phyloP scores from a whole-genome alignment of 1,140 invertebrate species.

The Rhopalosiphum maidis region DNA sequence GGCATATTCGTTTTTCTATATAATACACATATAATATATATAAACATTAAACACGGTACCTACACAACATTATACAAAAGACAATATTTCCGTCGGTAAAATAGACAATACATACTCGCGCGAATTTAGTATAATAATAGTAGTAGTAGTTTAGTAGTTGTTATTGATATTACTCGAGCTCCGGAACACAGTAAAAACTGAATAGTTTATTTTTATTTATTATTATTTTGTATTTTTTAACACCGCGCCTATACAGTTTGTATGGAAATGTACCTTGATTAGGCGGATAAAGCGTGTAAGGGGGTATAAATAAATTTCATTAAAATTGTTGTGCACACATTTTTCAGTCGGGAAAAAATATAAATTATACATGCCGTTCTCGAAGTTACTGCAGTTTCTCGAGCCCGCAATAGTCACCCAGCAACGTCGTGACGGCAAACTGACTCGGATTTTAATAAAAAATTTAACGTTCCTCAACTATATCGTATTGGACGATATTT shows the following conservation, averaged over 20 bases:
- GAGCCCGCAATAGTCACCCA: not conserved
- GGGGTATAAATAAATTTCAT: not conserved
- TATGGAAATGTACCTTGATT: not conserved
- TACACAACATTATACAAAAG: not conserved
- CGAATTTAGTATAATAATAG: not conserved
- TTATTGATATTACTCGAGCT: slow-evolving; percentile 28
- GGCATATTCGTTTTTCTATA: not conserved
- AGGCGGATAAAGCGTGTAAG: not conserved
- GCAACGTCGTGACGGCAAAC: not conserved
- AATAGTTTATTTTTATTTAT: slow-evolving; percentile 17
- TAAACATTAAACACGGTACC: not conserved
- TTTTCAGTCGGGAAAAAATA: not conserved
- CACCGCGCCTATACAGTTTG: not conserved
- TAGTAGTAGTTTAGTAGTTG: slow-evolving; percentile 31
- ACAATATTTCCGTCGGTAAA: not conserved
- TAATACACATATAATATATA: not conserved
- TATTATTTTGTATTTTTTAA: slow-evolving; percentile 6
- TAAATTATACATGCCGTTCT: not conserved
- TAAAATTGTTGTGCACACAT: slow-evolving; percentile 33
- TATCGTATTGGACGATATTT: not conserved
- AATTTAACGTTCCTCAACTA: not conserved
- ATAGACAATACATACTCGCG: not conserved
- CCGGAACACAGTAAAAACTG: not conserved
- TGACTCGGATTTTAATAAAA: not conserved
- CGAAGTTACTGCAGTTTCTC: not conserved